Percentiles rank a stretch among this genome's conserved stretches.
Conservation (phyloP, 2,888 invertebrate genomes). For the Eustalomyia histrio region DNA sequence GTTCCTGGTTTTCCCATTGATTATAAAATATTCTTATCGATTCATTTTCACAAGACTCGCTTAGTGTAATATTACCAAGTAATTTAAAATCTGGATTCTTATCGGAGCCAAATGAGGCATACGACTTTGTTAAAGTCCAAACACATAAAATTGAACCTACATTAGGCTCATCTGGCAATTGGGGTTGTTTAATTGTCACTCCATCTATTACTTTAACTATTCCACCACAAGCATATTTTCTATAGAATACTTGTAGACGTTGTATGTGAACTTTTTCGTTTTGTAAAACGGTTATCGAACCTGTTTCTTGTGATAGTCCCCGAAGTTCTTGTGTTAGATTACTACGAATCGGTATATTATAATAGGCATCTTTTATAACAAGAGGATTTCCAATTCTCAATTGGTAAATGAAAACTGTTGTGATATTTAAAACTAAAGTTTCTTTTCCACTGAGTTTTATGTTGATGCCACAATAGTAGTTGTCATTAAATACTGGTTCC, state of each 20-base stretch:
- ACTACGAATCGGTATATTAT: background rate
- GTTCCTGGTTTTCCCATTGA: slow-evolving; percentile 12
- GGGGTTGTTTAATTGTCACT: slow-evolving; percentile 74
- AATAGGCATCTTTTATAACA: background rate
- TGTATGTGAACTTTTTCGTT: slow-evolving; percentile 53
- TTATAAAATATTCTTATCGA: slow-evolving; percentile 80
- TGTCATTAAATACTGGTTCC: slow-evolving; percentile 17
- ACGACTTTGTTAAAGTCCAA: slow-evolving; percentile 82
- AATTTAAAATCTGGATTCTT: slow-evolving; percentile 76
- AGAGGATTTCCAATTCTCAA: background rate
- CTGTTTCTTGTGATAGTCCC: slow-evolving; percentile 51
- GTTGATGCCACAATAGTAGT: slow-evolving; percentile 69
- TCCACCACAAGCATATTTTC: slow-evolving; percentile 86
- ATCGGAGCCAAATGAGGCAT: slow-evolving; percentile 43
- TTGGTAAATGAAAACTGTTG: background rate
- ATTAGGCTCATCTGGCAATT: slow-evolving; percentile 66
- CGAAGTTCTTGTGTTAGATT: slow-evolving; percentile 47
- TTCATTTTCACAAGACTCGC: slow-evolving; percentile 81
- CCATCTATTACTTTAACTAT: slow-evolving; percentile 76
- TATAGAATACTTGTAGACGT: slow-evolving; percentile 81
- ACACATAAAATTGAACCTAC: slow-evolving; percentile 83
- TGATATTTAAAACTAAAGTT: slow-evolving; percentile 72
- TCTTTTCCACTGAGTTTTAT: slow-evolving; percentile 65
- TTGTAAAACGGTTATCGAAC: slow-evolving; percentile 68
- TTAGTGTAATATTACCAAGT: slow-evolving; percentile 81